Percentiles rank a stretch among this genome's conserved stretches.
These are phyloP conservation scores for Protodeltote pygarga DNA, from an alignment of 2,888 invertebrate genomes.

Conservation along the genomic window DNA sequence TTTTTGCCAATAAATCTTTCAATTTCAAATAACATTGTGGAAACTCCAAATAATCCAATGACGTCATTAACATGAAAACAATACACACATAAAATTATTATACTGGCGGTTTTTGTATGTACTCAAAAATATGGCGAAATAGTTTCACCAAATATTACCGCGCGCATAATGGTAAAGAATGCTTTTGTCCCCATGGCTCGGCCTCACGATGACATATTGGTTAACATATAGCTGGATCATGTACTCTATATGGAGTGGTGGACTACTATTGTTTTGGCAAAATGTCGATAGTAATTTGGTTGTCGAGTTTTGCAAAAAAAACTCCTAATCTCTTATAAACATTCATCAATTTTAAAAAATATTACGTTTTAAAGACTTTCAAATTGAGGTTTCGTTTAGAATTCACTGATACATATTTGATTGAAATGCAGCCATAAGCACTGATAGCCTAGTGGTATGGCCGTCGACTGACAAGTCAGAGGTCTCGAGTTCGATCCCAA, in stretches of 20 bases:
- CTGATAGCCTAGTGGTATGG: too few species aligned
- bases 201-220: constrained; percentile 74
- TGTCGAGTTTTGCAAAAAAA: not conserved
- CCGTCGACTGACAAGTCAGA: too few species aligned
- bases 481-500: too few species aligned
- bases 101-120: constrained; percentile 41
- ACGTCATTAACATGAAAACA: too few species aligned
- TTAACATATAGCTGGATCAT: constrained; percentile 60
- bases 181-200: constrained; percentile 65
- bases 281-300: not conserved
- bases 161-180: constrained; percentile 71
- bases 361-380: too few species aligned
- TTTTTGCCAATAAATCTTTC: too few species aligned
- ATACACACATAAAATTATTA: too few species aligned
- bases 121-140: constrained; percentile 58
- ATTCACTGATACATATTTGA: not conserved
- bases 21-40: not conserved
- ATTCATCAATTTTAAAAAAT: too few species aligned
- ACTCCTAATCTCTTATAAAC: too few species aligned
- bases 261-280: constrained; percentile 41
- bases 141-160: constrained; percentile 71
- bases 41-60: too few species aligned
- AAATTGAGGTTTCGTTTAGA: not conserved
- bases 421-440: too few species aligned
- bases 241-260: constrained; percentile 36